phyloP scores from a whole-genome alignment of 2,113 vertebrate species.

The Tamias sibiricus region DNA sequence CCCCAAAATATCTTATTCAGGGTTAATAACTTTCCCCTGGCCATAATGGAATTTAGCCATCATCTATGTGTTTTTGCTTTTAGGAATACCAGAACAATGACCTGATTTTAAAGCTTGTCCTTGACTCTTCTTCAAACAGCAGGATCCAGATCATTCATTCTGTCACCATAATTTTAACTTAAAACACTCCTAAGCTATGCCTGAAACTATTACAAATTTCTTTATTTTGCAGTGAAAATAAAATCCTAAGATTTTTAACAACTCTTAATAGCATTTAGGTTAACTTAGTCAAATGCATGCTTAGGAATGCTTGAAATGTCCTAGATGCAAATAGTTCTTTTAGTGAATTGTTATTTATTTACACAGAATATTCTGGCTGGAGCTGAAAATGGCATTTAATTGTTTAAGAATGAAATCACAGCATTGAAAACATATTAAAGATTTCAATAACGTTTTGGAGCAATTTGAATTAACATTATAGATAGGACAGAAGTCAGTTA shows the following conservation, averaged over 20 bases:
- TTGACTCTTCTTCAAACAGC: constrained; percentile 81
- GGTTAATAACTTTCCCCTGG: constrained; percentile 74
- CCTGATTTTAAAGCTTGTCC: constrained; percentile 78
- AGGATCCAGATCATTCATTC: constrained; percentile 54
- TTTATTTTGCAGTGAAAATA: constrained; percentile 81
- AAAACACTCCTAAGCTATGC: constrained; percentile 62
- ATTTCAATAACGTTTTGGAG: constrained; percentile 45
- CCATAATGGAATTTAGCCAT: constrained; percentile 61
- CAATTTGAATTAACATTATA: constrained; percentile 35
- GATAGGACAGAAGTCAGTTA: background rate
- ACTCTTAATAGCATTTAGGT: constrained; percentile 80
- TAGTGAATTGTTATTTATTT: constrained; percentile 8
- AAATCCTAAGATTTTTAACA: constrained; percentile 64
- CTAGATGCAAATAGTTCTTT: constrained; percentile 4
- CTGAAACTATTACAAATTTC: constrained; percentile 62
- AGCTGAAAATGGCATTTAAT: constrained; percentile 38
- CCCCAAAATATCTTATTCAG: constrained; percentile 74
- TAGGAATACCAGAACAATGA: constrained; percentile 81
- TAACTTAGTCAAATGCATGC: constrained; percentile 71
- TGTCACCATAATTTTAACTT: constrained; percentile 81
- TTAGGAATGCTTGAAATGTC: constrained; percentile 10
- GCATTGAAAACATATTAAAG: constrained; percentile 48
- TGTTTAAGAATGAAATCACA: constrained; percentile 21
- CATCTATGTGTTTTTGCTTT: constrained; percentile 75
- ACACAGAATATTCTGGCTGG: background rate